Evolutionary conservation across 1,140 invertebrate species (phyloP), one percentile per base, ranked within the genome.

Genomic region (Brachionus rubens): DNA sequence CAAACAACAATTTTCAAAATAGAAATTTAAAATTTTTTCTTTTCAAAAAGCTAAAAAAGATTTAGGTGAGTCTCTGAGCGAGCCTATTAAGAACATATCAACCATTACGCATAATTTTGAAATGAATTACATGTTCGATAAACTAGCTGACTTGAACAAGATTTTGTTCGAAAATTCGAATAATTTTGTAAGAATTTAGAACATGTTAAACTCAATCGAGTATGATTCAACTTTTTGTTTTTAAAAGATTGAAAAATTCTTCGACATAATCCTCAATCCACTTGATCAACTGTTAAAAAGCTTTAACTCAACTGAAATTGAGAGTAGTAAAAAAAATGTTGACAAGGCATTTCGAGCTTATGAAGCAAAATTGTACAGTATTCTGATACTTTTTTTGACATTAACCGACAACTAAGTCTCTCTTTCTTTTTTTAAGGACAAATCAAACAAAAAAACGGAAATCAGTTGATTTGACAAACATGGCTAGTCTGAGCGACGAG

Each of bases 141-240:
- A 65, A 36, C 30, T 65, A 30, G 59, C 59, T 46, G 59, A 65
- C 24, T 65, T 65, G 36, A 65, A 65, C 24, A 65, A 43, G 24
- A 12, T 43, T 24, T 24, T 65, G 36, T 65, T 41, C 36, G 36
- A 65, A 12, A 65, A 43, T 65, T 65, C 59, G 12, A 65, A 65
- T 26, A 43, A 43, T 43, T 65, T 65, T 43, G 59, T 65, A 65
- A 65, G 30, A 16, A 10, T 19, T 19, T 40, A 6, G n/a, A 21
- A 46, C 3, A 46, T 7, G 14, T 7, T 7, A 46, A 46, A 46
- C 3, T 46, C n/a, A 46, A 2, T 41, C 6, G n/a, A n/a, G n/a
- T n/a, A n/a, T n/a, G n/a, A n/a, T 3, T 41, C 21, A 40, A 40
- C 12, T 41, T 62, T 62, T 40, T 62, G 36, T 6, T 41, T 21